Base-by-base conservation (phyloP, 2,797 vertebrate species). In the Pseudochirops corinnae region DNA sequence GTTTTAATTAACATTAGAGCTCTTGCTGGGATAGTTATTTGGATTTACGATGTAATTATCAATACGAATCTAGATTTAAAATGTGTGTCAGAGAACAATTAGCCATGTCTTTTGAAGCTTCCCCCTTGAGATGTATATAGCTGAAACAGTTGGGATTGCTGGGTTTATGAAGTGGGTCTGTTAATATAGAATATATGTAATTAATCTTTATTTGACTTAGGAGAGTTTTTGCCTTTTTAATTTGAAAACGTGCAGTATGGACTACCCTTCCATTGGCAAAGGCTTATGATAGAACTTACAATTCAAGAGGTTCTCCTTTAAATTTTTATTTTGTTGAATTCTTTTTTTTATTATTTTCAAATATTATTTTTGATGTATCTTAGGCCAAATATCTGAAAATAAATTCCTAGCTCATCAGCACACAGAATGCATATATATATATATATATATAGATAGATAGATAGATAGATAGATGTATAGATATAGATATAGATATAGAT, bases 1-100 rank as follows among this genome's bases (percentile, higher is more conserved):
- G 50, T 18, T 91, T 94, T 93, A 96, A 96, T 97, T 95, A 96
- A 94, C 39, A 95, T 14, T 28, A 93, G 58, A 97, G 39, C 13
- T 92, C 92, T 96, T 96, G 56, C 90, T 93, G 39, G 94, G 46
- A 93, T 82, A 95, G 26, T 92, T 91, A 67, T 90, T 97, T 96
- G 93, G 82, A 95, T 96, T 97, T 96, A 95, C 96, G 58, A 95
- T 92, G 92, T 55, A 95, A 96, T 96, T 96, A 67, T 92, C 90
- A 92, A 28, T 95, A 92, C 87, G 39, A 93, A 92, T 90, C 50
- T 92, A 92, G 87, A 96, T 74, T 55, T 93, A 55, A 95, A 97
- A 95, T 93, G 56, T 91, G 31, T 97, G 24, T 96, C 21, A n/a
- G 56, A 52, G 52, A 95, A 67, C 56, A 93, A 82, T 92, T 60